A percentile compares a stretch with the other conserved stretches of the same genome.
Evolutionary conservation across 2,888 invertebrate genomes (phyloP).

Genomic region (Drosophila dives): DNA sequence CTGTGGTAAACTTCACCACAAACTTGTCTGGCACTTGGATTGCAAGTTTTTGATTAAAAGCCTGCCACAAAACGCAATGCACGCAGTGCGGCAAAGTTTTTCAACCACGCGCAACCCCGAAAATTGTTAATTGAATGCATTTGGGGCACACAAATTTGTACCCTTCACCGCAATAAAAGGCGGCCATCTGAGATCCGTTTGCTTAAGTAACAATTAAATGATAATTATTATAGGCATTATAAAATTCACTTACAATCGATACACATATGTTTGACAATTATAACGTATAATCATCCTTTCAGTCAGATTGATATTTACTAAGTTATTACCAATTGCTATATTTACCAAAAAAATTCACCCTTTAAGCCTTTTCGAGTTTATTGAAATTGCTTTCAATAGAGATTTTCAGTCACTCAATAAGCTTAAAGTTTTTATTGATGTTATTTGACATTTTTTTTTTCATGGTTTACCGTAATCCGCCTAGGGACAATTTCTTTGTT

Average conservation of each 20-base stretch:
- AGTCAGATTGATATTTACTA: not conserved
- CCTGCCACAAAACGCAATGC: constrained; percentile 58
- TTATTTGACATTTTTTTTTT: too few relatives aligned
- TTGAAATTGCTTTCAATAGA: not conserved
- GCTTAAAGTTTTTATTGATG: not conserved
- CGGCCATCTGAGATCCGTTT: constrained; percentile 19
- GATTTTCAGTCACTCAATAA: not conserved
- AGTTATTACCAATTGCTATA: not conserved
- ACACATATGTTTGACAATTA: not conserved
- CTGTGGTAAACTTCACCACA: constrained; percentile 65
- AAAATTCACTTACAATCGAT: not conserved
- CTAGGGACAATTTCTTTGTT: not conserved
- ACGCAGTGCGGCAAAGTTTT: constrained; percentile 58
- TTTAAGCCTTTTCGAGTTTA: not conserved
- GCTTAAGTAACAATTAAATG: not conserved
- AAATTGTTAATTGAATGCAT: constrained; percentile 80
- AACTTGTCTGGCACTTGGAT: constrained; percentile 69
- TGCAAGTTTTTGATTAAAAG: constrained; percentile 80
- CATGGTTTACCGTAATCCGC: not conserved
- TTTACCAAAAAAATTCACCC: not conserved
- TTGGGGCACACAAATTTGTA: constrained; percentile 35
- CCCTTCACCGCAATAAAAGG: constrained; percentile 36
- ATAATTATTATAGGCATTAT: not conserved
- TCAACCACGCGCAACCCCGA: constrained; percentile 32
- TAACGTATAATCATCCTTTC: not conserved